phyloP scores from a whole-genome alignment of 2,888 invertebrate genomes.

The Flexamia atlantica region DNA sequence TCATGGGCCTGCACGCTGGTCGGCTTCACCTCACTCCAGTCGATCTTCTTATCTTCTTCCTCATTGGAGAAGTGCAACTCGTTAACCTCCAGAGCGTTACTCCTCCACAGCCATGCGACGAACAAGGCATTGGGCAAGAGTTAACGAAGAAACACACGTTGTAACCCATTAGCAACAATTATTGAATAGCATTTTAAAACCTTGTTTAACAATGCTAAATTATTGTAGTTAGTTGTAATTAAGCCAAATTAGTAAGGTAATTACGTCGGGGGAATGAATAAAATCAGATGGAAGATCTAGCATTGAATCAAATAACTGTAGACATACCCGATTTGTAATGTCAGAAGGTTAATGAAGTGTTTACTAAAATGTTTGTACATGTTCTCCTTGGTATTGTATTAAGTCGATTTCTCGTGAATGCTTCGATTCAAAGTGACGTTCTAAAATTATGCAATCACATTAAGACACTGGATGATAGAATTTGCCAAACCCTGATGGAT shows the following conservation, averaged over 20 bases:
- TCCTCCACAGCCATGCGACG: not conserved
- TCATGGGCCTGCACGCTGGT: slow-evolving; percentile 28
- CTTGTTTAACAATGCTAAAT: not conserved
- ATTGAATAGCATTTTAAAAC: not conserved
- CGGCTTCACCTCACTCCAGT: slow-evolving; percentile 40
- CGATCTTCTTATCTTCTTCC: slow-evolving; percentile 32
- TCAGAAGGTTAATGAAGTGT: not conserved
- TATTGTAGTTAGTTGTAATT: not conserved
- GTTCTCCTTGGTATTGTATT: not conserved
- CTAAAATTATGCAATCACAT: not conserved
- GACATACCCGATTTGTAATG: not conserved
- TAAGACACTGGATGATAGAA: slow-evolving; percentile 21
- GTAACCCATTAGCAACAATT: not conserved
- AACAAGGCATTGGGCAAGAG: slow-evolving; percentile 22
- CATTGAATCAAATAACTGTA: not conserved
- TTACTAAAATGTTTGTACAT: not conserved
- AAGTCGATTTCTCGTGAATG: not conserved
- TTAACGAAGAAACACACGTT: slow-evolving; percentile 3
- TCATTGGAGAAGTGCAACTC: slow-evolving; percentile 41
- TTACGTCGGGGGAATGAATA: not conserved
- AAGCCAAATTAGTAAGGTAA: not conserved
- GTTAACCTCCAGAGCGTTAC: slow-evolving; percentile 1
- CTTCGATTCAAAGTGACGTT: not conserved
- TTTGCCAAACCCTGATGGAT: slow-evolving; percentile 7
- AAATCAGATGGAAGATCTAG: not conserved